Conservation (phyloP, 2,113 vertebrate genomes). For the Vombatus ursinus region DNA sequence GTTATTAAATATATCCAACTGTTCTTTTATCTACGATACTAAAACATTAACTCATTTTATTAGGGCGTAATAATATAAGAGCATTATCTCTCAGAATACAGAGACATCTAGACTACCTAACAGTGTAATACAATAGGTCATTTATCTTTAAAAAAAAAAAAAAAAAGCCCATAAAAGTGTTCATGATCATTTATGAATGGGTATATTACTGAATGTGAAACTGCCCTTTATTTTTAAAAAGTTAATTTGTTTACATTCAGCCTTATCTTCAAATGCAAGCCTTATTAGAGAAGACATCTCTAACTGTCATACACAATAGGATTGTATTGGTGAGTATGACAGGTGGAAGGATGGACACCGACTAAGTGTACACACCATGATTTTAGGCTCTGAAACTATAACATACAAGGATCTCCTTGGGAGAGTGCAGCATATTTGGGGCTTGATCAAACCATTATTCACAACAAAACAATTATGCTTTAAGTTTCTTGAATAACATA, state of each 20-base stretch:
- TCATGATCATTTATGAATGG: slow-evolving; percentile 85
- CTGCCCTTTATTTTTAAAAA: slow-evolving; percentile 85
- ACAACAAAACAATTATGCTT: slow-evolving; percentile 40
- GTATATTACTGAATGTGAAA: slow-evolving; percentile 85
- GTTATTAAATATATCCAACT: slow-evolving; percentile 89
- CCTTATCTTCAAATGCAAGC: slow-evolving; percentile 87
- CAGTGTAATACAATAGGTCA: slow-evolving; percentile 83
- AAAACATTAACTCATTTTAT: slow-evolving; percentile 89
- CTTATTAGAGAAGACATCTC: slow-evolving; percentile 82
- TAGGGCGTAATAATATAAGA: slow-evolving; percentile 85
- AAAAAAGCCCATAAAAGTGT: slow-evolving; percentile 69
- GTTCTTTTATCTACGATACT: slow-evolving; percentile 87
- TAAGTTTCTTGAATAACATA: slow-evolving; percentile 15
- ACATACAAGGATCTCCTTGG: not conserved
- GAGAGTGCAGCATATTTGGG: slow-evolving; percentile 27
- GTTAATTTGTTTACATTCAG: slow-evolving; percentile 88
- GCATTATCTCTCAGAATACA: slow-evolving; percentile 86
- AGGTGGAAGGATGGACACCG: not conserved
- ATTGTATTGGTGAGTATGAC: not conserved
- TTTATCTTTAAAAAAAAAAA: slow-evolving; percentile 81
- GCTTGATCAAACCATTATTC: slow-evolving; percentile 12
- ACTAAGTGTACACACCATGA: slow-evolving; percentile 50
- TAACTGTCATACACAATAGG: slow-evolving; percentile 82
- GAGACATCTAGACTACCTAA: slow-evolving; percentile 85
- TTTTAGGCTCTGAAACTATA: slow-evolving; percentile 75